Evolutionary conservation across 2,888 invertebrate species (phyloP), one percentile per base, ranked within the genome.

Genomic region (Drosophila meridiana): DNA sequence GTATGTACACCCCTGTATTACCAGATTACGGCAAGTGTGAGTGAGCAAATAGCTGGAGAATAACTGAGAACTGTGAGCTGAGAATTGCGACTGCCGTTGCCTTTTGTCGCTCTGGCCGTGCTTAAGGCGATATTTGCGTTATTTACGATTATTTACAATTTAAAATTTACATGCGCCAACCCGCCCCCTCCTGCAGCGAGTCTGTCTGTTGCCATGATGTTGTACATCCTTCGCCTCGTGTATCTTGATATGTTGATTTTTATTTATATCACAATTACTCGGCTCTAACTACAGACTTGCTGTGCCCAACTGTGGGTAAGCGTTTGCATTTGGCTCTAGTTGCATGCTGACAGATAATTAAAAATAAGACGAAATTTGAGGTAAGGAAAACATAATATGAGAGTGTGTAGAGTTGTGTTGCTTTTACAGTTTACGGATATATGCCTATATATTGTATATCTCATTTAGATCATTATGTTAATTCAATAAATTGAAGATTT

Each of bases 61-160:
- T 28, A 42, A 42, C n/a, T 42, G 42, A 40, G 55, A 66, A 36
- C 42, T 47, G 45, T 36, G 30, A 43, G 55, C 55, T 56, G 55
- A 20, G 59, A 65, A 63, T 47, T 38, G 47, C 40, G 60, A 60
- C 42, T 60, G 53, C 64, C 68, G 70, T 84, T 68, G 86, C 73
- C 87, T 82, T 84, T 87, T 90, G 88, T 90, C 86, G 83, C 87
- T 76, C 69, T 73, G 65, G 65, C 67, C 81, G 76, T 82, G 87
- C 89, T 83, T 84, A 85, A 85, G 89, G 91, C 91, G 84, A 89
- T 87, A 91, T 90, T 91, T 89, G 82, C 92, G 89, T 91, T 91
- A 90, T 91, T 91, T 90, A 89, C 89, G 91, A 91, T 85, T 91
- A 91, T 90, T 91, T 91, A 90, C 90, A 86, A 89, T 91, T 91